phyloP scores from a whole-genome alignment of 2,888 invertebrate genomes.

The Pachymerium ferrugineum region DNA sequence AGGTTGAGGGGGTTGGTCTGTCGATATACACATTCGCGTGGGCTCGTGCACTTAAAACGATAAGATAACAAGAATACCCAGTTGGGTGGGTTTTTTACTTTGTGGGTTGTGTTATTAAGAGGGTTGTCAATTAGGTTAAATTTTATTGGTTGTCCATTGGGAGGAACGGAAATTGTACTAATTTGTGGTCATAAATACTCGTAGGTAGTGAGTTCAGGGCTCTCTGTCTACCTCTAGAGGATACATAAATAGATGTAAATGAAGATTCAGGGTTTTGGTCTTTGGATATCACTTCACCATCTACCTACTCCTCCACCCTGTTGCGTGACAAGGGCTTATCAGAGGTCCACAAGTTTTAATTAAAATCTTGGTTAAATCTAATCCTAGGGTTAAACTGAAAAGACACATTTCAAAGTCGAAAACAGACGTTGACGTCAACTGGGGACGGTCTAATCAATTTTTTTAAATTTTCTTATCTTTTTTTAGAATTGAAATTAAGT shows the following conservation, averaged over 20 bases:
- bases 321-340: neutral
- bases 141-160: too few relatives aligned
- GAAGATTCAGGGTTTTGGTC: neutral
- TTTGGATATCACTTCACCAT: too few relatives aligned
- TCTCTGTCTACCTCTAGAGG: neutral
- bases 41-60: constrained; percentile 23
- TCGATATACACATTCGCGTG: neutral
- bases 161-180: neutral
- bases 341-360: neutral
- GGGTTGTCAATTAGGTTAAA: too few relatives aligned
- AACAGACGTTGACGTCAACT: neutral
- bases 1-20: neutral
- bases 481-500: too few relatives aligned
- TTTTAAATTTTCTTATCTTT: too few relatives aligned
- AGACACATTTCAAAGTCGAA: neutral
- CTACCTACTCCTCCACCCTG: too few relatives aligned
- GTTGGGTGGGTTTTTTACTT: too few relatives aligned
- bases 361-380: neutral
- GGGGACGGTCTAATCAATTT: neutral
- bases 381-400: neutral
- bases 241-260: neutral
- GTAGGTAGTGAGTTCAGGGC: neutral
- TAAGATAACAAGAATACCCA: too few relatives aligned
- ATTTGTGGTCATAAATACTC: neutral
- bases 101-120: too few relatives aligned